These are phyloP conservation scores for Craseonycteris thonglongyai DNA, from an alignment of 2,113 vertebrate genomes.

Conservation along the genomic window DNA sequence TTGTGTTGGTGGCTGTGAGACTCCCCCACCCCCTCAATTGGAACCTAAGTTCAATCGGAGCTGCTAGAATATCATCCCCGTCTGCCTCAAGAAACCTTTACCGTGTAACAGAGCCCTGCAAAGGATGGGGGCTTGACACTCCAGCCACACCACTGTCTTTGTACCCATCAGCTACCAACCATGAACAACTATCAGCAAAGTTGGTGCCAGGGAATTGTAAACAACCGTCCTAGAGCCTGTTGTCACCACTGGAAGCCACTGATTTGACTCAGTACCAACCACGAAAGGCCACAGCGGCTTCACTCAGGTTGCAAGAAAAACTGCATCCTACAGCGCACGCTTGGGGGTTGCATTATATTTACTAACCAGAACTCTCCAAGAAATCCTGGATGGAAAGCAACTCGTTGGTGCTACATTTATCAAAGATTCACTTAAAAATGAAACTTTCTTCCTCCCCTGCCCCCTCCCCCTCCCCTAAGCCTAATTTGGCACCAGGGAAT, in stretches of 20 bases:
- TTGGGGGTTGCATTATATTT: fast-evolving
- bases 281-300: not conserved
- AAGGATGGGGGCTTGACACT: fast-evolving
- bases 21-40: fast-evolving
- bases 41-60: not conserved
- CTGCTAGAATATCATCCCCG: not conserved
- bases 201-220: fast-evolving
- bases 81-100: not conserved
- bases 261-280: no score
- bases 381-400: not conserved
- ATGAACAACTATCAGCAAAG: not conserved
- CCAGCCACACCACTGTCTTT: not conserved
- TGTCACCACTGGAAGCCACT: not conserved
- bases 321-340: fast-evolving
- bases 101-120: fast-evolving
- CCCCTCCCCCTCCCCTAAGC: fast-evolving
- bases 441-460: fast-evolving
- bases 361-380: fast-evolving
- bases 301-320: not conserved
- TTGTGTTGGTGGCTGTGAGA: not conserved
- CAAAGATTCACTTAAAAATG: not conserved
- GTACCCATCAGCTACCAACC: not conserved
- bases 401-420: not conserved
- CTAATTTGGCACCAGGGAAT: not conserved
- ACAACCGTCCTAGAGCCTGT: fast-evolving